These are phyloP conservation scores for Corythornis madagascariensis DNA, from an alignment of 2,113 vertebrate genomes.

Conservation along the genomic window DNA sequence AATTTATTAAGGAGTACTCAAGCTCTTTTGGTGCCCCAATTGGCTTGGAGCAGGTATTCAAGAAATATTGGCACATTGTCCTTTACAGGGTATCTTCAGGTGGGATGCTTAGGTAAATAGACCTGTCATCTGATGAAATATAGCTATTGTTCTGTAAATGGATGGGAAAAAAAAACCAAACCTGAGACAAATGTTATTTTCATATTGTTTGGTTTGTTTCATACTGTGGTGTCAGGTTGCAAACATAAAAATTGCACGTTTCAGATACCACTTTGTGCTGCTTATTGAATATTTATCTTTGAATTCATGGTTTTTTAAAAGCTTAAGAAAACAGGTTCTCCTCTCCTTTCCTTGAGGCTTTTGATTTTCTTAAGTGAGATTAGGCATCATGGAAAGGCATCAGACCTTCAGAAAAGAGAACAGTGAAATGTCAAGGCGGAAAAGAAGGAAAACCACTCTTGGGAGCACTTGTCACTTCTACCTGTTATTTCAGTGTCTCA, in stretches of 20 bases:
- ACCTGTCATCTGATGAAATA: neutral
- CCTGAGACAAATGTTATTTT: neutral
- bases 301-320: neutral
- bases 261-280: neutral
- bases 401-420: neutral
- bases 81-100: neutral
- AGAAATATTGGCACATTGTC: neutral
- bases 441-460: neutral
- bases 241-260: neutral
- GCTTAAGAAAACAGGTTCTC: neutral
- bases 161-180: neutral
- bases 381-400: neutral
- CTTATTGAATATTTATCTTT: neutral
- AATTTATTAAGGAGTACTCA: neutral
- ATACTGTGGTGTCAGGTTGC: neutral
- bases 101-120: neutral
- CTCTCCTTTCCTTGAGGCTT: neutral
- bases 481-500: conserved; percentile 8
- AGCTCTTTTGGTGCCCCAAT: neutral
- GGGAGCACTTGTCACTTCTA: conserved; percentile 16
- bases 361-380: neutral
- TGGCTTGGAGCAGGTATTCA: neutral
- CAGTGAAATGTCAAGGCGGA: neutral
- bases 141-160: neutral
- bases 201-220: neutral